These are phyloP conservation scores for Cantharis rufa DNA, from an alignment of 2,888 invertebrate species.

Conservation along the genomic window DNA sequence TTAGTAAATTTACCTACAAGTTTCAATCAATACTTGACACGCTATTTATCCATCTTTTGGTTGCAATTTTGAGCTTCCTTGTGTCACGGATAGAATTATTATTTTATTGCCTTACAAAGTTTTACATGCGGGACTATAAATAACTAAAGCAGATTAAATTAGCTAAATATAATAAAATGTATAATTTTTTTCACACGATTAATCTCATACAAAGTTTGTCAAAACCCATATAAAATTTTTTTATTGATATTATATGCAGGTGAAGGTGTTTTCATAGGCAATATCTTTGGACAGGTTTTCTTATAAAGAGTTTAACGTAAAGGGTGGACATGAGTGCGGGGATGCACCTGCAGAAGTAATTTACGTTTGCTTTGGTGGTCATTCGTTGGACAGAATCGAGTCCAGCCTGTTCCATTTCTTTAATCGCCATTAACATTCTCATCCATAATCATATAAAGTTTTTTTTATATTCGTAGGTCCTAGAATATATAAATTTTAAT, in stretches of 20 bases:
- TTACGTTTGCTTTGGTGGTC: slow-evolving; percentile 34
- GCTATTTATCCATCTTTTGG: neutral
- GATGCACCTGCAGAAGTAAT: slow-evolving; percentile 42
- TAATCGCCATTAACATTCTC: slow-evolving; percentile 18
- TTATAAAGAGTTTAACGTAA: slow-evolving; percentile 15
- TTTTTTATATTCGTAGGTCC: neutral
- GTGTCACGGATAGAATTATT: neutral
- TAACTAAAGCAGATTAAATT: neutral
- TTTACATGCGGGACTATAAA: neutral
- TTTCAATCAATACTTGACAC: slow-evolving; percentile 19
- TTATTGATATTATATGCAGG: slow-evolving; percentile 37
- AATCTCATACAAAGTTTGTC: neutral
- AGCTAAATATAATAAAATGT: neutral
- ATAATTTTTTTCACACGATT: neutral
- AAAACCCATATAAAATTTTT: slow-evolving; percentile 8
- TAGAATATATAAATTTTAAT: slow-evolving; percentile 1
- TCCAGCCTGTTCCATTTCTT: slow-evolving; percentile 15
- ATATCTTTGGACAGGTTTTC: slow-evolving; percentile 32
- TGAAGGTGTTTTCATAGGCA: slow-evolving; percentile 24
- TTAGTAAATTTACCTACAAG: slow-evolving; percentile 15
- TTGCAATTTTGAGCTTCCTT: neutral
- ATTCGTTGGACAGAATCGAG: slow-evolving; percentile 26
- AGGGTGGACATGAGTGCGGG: slow-evolving; percentile 31
- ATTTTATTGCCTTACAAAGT: neutral
- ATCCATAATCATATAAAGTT: neutral